Conservation (phyloP, 2,888 invertebrate genomes). For the Branchellion lobata region DNA sequence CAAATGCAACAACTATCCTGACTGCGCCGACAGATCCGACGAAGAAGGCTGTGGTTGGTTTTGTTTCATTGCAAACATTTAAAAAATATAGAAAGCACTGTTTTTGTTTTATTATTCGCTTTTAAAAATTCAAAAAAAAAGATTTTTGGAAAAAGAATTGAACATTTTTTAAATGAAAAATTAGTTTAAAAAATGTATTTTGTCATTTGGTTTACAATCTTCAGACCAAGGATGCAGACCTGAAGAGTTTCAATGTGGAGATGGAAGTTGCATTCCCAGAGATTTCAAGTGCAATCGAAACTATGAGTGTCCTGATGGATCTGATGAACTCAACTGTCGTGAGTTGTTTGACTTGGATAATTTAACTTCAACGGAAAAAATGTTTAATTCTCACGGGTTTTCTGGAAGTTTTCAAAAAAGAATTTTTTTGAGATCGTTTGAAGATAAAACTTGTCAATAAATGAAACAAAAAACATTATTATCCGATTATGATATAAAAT, state of each 20-base stretch:
- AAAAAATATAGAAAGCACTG: background rate
- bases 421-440: too few species aligned
- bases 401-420: background rate
- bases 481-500: too few species aligned
- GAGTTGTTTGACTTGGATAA: constrained; percentile 20
- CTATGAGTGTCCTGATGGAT: constrained; percentile 69
- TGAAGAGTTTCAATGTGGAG: constrained; percentile 59
- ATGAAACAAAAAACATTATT: too few species aligned
- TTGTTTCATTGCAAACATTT: too few species aligned
- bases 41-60: constrained; percentile 46
- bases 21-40: constrained; percentile 49
- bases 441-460: too few species aligned
- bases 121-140: background rate
- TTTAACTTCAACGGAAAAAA: too few species aligned
- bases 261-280: constrained; percentile 75
- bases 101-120: background rate
- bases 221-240: background rate
- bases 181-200: background rate
- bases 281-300: constrained; percentile 78
- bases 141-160: too few species aligned
- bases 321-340: constrained; percentile 67
- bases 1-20: constrained; percentile 46
- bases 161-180: background rate
- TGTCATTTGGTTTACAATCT: too few species aligned
- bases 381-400: background rate